Percentiles rank a stretch among this genome's conserved stretches.
Conservation (phyloP, 2,888 invertebrate species). For the Sarcophaga carnaria region DNA sequence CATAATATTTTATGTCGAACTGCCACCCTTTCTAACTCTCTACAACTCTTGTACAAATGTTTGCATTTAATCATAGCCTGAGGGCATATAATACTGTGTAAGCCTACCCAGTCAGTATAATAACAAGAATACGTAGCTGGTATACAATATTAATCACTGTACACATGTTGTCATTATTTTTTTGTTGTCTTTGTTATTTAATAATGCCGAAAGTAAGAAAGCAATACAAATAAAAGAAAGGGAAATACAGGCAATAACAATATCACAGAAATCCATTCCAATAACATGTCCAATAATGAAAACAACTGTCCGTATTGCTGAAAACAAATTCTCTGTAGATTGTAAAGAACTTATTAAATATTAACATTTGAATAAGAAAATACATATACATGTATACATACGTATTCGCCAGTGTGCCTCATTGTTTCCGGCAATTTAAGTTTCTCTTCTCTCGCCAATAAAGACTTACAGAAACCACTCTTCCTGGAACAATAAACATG, state of each 20-base stretch:
- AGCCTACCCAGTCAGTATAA: too few species aligned
- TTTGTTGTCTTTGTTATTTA: constrained; percentile 30
- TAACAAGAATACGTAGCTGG: too few species aligned
- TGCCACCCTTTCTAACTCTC: too few species aligned
- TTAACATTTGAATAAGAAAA: constrained; percentile 61
- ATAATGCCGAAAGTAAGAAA: constrained; percentile 8
- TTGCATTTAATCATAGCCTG: too few species aligned
- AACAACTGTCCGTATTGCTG: too few species aligned
- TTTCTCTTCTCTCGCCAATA: not conserved
- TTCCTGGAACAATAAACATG: constrained; percentile 2
- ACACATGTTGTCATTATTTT: constrained; percentile 15
- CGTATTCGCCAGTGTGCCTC: not conserved
- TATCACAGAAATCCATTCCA: not conserved
- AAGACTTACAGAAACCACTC: too few species aligned
- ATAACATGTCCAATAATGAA: not conserved
- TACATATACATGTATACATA: too few species aligned
- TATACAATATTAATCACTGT: constrained; percentile 20
- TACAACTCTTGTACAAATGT: too few species aligned
- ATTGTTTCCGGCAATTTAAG: constrained; percentile 31
- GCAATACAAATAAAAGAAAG: constrained; percentile 9
- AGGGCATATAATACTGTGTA: too few species aligned
- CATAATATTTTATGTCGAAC: too few species aligned
- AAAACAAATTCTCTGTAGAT: too few species aligned
- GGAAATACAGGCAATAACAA: constrained; percentile 3
- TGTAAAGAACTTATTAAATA: constrained; percentile 74